Evolutionary conservation across 1,140 invertebrate genomes (phyloP), one percentile per base, ranked within the genome.

Genomic region (Trichoplusia ni): DNA sequence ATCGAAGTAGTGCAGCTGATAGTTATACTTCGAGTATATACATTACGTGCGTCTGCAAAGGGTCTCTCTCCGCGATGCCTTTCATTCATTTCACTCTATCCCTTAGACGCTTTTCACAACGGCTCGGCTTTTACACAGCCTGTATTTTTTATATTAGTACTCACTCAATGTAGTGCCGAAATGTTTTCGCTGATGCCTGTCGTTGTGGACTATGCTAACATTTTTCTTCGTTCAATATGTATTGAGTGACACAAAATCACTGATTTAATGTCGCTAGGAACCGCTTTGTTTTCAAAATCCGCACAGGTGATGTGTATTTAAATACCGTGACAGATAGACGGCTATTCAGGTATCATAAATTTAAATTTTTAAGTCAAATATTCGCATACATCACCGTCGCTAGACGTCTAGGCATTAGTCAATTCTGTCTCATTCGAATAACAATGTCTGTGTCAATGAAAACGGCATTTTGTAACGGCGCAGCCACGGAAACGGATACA

Each of bases 81-180:
- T 38, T 37, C 58, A 51, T 51, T 51, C 47, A 35, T 62, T 49
- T 37, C 58, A 46, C 31, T 62, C 35, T 31, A 42, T 42, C 31
- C 46, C 44, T 51, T 31, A 40, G 35, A 38, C 46, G 27, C 59
- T 29, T 62, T 51, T 61, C 29, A 51, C 35, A 8, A 19, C 4
- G 1, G 7, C 46, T 31, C 16, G 16, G 16, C 46, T 51, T 51
- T 21, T 38, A 51, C 31, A 11, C 9, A 21, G 18, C 21, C 19
- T 7, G 18, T 51, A 40, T 51, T 62, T n/a, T 62, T 58, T 25
- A 27, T 47, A 47, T 47, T 47, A 47, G 44, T 47, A 23, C 19
- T 23, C 19, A 13, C 40, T 44, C 40, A n/a, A 13, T 33, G 29
- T n/a, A 7, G 25, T 27, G 13, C 23, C 29, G 29, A 29, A 27